Conservation (phyloP, 2,797 vertebrate genomes). For the Oreortyx pictus region DNA sequence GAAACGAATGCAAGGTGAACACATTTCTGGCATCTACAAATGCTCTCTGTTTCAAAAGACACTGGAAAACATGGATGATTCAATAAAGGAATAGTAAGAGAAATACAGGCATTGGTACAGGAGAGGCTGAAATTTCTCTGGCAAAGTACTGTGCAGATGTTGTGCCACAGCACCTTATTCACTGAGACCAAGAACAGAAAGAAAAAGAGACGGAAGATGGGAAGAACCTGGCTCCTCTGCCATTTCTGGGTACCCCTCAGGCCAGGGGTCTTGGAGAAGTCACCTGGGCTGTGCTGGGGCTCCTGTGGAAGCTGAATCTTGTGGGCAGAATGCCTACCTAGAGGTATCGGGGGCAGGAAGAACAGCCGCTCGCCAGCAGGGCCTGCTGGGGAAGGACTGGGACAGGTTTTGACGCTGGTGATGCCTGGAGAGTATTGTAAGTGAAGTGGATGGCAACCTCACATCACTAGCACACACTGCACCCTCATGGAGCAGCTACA, state of each 20-base stretch:
- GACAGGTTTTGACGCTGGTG: not conserved
- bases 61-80: not conserved
- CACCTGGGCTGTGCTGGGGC: not conserved
- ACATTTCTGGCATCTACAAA: too few species aligned
- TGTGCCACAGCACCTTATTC: rapidly evolving
- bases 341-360: not conserved
- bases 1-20: too few species aligned
- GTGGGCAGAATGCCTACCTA: rapidly evolving
- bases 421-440: not conserved
- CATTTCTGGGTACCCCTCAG: not conserved
- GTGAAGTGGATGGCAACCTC: not conserved
- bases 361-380: not conserved
- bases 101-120: rapidly evolving
- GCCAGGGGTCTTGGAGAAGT: not conserved
- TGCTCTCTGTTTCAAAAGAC: not conserved
- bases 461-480: not conserved
- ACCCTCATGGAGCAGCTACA: rapidly evolving
- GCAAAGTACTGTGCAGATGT: not conserved
- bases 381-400: not conserved
- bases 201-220: not conserved
- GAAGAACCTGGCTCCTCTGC: not conserved
- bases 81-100: not conserved
- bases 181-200: not conserved
- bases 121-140: not conserved
- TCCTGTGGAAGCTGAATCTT: not conserved